Evolutionary conservation across 2,797 vertebrate species (phyloP), one percentile per base, ranked within the genome.

Genomic region (Scolopax bukidnonensis): DNA sequence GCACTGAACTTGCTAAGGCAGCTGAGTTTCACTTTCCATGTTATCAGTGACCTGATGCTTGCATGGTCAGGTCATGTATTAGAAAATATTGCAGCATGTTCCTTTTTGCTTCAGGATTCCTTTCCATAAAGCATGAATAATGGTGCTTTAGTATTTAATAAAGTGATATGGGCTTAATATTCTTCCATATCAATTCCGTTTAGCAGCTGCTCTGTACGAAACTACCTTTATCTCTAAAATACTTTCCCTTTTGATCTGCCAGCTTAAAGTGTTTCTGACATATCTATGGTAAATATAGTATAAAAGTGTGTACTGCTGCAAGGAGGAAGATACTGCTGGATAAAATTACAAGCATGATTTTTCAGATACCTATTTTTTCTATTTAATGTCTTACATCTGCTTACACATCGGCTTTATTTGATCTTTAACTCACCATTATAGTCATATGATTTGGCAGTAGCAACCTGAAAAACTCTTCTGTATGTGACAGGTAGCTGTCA

Each of bases 401-500:
- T 75, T 57, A 11, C 38, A 28, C 40, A 68, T 96, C 53, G 93
- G 73, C 90, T 97, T 97, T 95, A 57, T 89, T 97, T 94, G 87
- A 84, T 93, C 56, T 96, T 85, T 93, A 69, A 70, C 57, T 85
- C 56, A 63, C 23, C 61, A 53, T 64, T 8, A 4, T 89, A 27
- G 85, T 90, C 45, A 19, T 86, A 19, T 54, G 25, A 65, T 87
- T 95, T 96, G 56, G 51, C 40, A 95, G 75, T 73, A 94, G 84
- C 84, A 94, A 83, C n/a, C 8, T 91, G 59, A 79, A 95, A 89
- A 91, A 36, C 9, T 93, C 15, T 70, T 20, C 76, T 84, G 33
- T 81, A 32, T 84, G 68, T 94, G 74, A 90, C 76, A 96, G 75
- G 76, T 91, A 85, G 47, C 79, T 95, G 53, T 95, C 87, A 97